phyloP scores from a whole-genome alignment of 2,797 vertebrate species.

The Molossus molossus region DNA sequence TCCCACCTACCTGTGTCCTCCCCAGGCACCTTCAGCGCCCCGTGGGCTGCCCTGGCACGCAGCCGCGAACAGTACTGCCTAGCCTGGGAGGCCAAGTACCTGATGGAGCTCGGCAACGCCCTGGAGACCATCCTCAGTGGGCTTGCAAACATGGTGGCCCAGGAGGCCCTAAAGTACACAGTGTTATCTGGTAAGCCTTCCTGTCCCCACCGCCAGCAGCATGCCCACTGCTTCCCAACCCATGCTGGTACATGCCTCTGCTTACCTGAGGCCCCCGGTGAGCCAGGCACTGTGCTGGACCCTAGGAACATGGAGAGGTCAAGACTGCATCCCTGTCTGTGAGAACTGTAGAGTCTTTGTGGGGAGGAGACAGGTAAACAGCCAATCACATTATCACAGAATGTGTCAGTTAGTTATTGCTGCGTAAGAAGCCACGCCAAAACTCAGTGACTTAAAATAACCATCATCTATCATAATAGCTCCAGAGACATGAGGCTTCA shows the following conservation, averaged over 20 bases:
- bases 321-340: background rate
- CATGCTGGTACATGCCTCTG: background rate
- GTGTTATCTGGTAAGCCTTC: conserved; percentile 94
- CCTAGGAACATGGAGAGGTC: background rate
- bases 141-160: conserved; percentile 96
- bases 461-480: background rate
- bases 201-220: fast-evolving
- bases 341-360: background rate
- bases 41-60: conserved; percentile 93
- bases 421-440: background rate
- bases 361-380: background rate
- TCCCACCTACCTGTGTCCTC: background rate
- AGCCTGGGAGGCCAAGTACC: conserved; percentile 97
- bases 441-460: background rate
- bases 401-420: background rate
- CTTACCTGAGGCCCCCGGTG: background rate
- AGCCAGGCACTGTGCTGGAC: background rate
- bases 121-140: conserved; percentile 95
- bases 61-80: conserved; percentile 97
- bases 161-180: conserved; percentile 98
- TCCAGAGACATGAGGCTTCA: background rate
- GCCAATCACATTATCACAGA: background rate
- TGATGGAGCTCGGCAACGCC: conserved; percentile 95
- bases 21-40: conserved; percentile 94
- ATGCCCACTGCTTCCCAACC: background rate